phyloP scores from a whole-genome alignment of 2,888 invertebrate genomes.

The Hypena proboscidalis region DNA sequence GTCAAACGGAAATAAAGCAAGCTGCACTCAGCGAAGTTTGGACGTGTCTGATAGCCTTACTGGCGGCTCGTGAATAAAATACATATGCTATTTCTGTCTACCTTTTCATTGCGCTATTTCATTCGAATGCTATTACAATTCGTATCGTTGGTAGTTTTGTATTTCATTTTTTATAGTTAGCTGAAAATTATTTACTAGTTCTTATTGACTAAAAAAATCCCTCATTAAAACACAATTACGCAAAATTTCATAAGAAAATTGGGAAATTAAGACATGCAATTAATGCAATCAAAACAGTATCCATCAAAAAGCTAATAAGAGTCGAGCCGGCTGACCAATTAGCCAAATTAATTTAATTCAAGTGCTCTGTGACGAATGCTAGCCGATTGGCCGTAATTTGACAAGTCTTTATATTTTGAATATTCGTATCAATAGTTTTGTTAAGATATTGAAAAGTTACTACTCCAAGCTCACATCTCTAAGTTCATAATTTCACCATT shows the following conservation, averaged over 20 bases:
- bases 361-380: slow-evolving; percentile 47
- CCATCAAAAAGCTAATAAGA: slow-evolving; percentile 53
- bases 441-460: slow-evolving; percentile 28
- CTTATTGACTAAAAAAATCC: too few species aligned
- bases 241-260: slow-evolving; percentile 20
- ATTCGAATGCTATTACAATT: slow-evolving; percentile 46
- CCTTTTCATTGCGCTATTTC: slow-evolving; percentile 51
- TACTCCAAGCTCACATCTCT: too few species aligned
- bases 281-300: slow-evolving; percentile 47
- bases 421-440: slow-evolving; percentile 39
- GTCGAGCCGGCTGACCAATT: slow-evolving; percentile 50
- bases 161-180: slow-evolving; percentile 10
- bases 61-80: slow-evolving; percentile 78
- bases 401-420: slow-evolving; percentile 51
- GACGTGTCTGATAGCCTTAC: slow-evolving; percentile 78
- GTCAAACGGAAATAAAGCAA: slow-evolving; percentile 83
- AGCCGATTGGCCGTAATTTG: slow-evolving; percentile 53
- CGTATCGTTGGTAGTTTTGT: slow-evolving; percentile 36
- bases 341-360: slow-evolving; percentile 54
- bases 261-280: slow-evolving; percentile 33
- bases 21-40: slow-evolving; percentile 79
- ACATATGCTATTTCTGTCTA: slow-evolving; percentile 63
- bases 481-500: too few species aligned
- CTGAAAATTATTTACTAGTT: too few species aligned
- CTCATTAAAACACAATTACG: too few species aligned